Evolutionary conservation across 2,797 vertebrate genomes (phyloP).

Genomic region (Coendou prehensilis): DNA sequence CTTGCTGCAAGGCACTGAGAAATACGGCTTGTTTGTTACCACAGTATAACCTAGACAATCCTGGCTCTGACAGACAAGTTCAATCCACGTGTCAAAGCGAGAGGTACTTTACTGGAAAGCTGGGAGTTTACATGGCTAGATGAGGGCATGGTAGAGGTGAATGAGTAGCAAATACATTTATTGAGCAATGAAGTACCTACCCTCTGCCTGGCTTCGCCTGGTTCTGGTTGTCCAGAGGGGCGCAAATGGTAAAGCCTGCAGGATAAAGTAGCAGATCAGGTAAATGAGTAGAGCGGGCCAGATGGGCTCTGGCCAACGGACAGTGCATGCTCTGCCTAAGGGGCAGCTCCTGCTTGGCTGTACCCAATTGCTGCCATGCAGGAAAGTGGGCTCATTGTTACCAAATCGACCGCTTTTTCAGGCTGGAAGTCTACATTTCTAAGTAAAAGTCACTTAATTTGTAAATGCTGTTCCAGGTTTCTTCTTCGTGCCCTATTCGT

Average conservation of each 20-base stretch:
- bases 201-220: background rate
- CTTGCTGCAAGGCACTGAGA: slow-evolving; percentile 52
- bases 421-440: slow-evolving; percentile 18
- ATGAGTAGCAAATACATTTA: background rate
- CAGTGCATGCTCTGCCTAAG: background rate
- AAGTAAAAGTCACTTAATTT: background rate
- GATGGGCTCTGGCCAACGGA: background rate
- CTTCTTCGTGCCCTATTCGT: background rate
- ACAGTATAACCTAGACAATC: background rate
- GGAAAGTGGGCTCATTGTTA: background rate
- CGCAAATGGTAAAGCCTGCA: background rate
- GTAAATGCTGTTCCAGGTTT: background rate
- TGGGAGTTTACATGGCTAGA: background rate
- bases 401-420: background rate
- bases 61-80: background rate
- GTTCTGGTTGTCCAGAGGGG: slow-evolving; percentile 3
- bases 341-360: background rate
- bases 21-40: slow-evolving; percentile 26
- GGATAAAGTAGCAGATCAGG: background rate
- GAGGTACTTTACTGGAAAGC: background rate
- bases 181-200: background rate
- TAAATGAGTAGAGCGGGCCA: background rate
- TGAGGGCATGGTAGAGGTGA: background rate
- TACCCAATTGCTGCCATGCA: background rate
- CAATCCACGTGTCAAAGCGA: slow-evolving; percentile 3